Percentiles rank a stretch among this genome's conserved stretches.
These are phyloP conservation scores for Triplophysa rosa DNA, from an alignment of 2,113 vertebrate genomes.

Conservation along the genomic window DNA sequence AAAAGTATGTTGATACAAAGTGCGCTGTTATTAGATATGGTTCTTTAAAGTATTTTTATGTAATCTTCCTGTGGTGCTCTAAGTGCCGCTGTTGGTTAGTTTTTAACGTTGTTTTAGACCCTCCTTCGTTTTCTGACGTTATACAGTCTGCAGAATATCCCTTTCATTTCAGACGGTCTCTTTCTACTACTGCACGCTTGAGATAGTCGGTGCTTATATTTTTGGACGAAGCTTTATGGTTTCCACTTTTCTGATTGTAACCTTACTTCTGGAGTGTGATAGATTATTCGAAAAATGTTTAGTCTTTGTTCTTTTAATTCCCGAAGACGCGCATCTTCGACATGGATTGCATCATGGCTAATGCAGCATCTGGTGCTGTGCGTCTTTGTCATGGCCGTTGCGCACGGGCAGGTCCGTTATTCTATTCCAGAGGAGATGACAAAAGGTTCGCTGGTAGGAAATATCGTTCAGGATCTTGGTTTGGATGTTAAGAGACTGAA, in stretches of 20 bases:
- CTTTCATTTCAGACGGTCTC: no score
- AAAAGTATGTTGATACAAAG: no score
- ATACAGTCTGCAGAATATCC: constrained; percentile 1
- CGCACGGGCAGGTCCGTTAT: constrained; percentile 47
- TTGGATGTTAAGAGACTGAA: constrained; percentile 67
- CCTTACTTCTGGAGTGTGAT: no score
- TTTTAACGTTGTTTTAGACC: constrained; percentile 13
- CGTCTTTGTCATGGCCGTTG: constrained; percentile 9
- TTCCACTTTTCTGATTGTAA: no score
- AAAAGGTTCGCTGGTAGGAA: constrained; percentile 44
- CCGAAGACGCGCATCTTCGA: not conserved
- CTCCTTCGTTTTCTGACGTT: constrained; percentile 28
- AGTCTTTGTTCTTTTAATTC: not conserved
- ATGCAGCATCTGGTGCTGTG: constrained; percentile 34
- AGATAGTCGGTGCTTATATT: not conserved
- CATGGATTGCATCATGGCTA: not conserved
- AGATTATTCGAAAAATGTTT: not conserved
- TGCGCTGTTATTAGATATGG: no score
- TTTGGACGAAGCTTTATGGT: not conserved
- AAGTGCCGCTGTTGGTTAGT: constrained; percentile 86
- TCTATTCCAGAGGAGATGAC: constrained; percentile 50
- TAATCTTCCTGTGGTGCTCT: constrained; percentile 72
- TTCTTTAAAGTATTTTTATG: constrained; percentile 58
- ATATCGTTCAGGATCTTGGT: constrained; percentile 69
- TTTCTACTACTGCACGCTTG: no score